Percentiles rank a stretch among this genome's conserved stretches.
Conservation (phyloP, 2,113 vertebrate genomes). For the Xerus inauris region DNA sequence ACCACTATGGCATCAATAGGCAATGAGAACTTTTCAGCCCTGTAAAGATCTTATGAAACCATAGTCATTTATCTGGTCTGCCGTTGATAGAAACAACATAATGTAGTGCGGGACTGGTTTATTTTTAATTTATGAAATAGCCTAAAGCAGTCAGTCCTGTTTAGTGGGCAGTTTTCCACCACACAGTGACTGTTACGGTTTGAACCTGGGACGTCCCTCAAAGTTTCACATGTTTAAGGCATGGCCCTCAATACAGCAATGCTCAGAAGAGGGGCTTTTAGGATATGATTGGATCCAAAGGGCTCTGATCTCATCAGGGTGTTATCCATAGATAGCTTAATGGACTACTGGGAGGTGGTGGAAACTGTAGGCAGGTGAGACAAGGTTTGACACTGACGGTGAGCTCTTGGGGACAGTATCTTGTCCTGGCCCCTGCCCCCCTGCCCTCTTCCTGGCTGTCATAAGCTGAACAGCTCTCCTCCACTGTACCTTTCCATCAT, state of each 20-base stretch:
- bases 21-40: not conserved
- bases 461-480: not conserved
- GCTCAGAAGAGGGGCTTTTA: too few species aligned
- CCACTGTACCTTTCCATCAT: not conserved
- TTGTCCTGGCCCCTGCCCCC: not conserved
- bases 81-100: not conserved
- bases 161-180: accelerated
- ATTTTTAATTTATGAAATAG: not conserved
- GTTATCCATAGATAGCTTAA: not conserved
- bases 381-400: too few species aligned
- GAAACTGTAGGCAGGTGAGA: not conserved
- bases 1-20: not conserved
- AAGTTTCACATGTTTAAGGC: too few species aligned
- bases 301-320: not conserved
- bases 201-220: too few species aligned
- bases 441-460: not conserved
- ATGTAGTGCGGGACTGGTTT: not conserved
- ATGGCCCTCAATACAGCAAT: not conserved
- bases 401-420: not conserved
- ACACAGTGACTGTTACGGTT: not conserved
- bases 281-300: not conserved
- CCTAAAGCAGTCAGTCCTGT: not conserved
- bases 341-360: not conserved
- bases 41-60: too few species aligned
- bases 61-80: not conserved